Evolutionary conservation across 2,113 vertebrate genomes (phyloP).

Genomic region (Scolopax mira): DNA sequence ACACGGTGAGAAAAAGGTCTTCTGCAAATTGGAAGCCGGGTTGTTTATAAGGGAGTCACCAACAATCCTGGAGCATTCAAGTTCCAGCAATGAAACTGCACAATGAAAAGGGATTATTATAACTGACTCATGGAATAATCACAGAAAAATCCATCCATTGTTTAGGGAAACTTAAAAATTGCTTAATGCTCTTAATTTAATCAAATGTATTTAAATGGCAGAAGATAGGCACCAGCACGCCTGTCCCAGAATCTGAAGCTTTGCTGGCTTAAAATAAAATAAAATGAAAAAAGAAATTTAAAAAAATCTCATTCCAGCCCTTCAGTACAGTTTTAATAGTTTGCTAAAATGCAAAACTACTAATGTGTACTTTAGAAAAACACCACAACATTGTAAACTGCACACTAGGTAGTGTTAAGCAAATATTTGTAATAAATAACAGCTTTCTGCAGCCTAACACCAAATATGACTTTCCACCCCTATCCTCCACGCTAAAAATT

Average conservation of each 20-base stretch:
- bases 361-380: not conserved
- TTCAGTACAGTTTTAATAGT: not conserved
- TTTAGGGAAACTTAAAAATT: not conserved
- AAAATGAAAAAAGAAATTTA: not conserved
- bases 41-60: not conserved
- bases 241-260: not conserved
- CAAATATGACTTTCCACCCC: fast-evolving
- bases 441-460: not conserved
- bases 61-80: fast-evolving
- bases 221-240: not conserved
- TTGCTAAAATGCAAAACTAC: not conserved
- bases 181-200: not conserved
- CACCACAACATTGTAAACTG: not conserved
- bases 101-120: not conserved
- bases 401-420: not conserved
- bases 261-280: not conserved
- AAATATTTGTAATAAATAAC: not conserved
- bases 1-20: not conserved
- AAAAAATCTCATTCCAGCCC: too few relatives aligned
- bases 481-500: too few relatives aligned
- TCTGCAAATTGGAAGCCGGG: not conserved
- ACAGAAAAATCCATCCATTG: not conserved
- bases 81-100: not conserved
- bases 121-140: not conserved
- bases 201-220: not conserved